These are phyloP conservation scores for Batillaria attramentaria DNA, from an alignment of 1,140 invertebrate species.

Conservation along the genomic window DNA sequence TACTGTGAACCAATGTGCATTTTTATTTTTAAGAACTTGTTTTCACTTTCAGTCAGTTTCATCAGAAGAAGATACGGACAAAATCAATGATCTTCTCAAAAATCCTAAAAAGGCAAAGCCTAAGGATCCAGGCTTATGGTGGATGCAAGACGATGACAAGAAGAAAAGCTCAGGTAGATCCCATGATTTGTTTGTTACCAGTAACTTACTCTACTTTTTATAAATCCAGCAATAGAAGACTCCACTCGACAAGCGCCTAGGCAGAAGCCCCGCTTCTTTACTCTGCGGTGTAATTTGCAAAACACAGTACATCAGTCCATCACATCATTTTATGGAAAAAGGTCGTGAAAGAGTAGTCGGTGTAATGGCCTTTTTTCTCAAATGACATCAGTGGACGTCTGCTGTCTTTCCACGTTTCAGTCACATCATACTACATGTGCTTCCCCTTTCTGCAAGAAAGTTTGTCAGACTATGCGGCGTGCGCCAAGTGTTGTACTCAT, in stretches of 20 bases:
- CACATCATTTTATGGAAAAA: not conserved
- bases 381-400: no score
- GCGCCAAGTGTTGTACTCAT: no score
- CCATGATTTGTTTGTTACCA: not conserved
- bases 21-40: not conserved
- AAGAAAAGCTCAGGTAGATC: not conserved
- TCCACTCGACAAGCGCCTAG: no score
- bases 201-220: not conserved
- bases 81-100: constrained; percentile 29
- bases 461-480: no score
- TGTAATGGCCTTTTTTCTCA: no score
- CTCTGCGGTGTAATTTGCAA: no score
- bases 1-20: constrained; percentile 14
- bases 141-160: constrained; percentile 19
- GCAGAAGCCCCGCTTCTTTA: not conserved
- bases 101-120: constrained; percentile 21
- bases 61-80: constrained; percentile 32
- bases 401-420: no score
- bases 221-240: not conserved
- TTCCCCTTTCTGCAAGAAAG: no score
- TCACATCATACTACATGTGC: no score
- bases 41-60: constrained; percentile 8
- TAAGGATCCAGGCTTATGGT: constrained; percentile 16
- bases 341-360: no score
- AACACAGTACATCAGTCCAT: not conserved